Evolutionary conservation across 2,888 invertebrate genomes (phyloP).

Genomic region (Carcina quercana): DNA sequence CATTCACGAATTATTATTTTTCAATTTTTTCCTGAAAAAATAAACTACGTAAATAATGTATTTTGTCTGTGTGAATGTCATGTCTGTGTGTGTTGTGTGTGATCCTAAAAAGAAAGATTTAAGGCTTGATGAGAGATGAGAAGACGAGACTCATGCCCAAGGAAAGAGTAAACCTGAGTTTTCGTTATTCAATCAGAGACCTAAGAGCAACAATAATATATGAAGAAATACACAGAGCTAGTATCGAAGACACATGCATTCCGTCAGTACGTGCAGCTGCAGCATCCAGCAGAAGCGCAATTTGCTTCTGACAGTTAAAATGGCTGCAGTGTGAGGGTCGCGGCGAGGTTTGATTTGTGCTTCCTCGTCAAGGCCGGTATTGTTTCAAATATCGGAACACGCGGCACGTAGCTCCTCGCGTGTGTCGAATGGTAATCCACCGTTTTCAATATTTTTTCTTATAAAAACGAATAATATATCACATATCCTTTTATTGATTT

Average conservation of each 20-base stretch:
- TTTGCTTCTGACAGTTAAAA: constrained; percentile 15
- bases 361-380: constrained; percentile 54
- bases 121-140: no score
- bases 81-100: no score
- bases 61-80: no score
- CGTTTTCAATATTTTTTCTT: constrained; percentile 55
- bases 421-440: constrained; percentile 47
- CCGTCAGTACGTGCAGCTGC: neutral
- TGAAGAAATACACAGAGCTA: neutral
- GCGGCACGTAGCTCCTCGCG: constrained; percentile 51
- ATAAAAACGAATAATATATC: constrained; percentile 40
- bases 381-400: constrained; percentile 61
- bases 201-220: no score
- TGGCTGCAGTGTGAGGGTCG: constrained; percentile 12
- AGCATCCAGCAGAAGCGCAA: constrained; percentile 8
- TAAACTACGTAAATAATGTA: no score
- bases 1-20: no score
- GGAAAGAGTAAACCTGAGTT: no score
- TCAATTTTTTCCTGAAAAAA: no score
- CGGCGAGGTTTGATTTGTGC: constrained; percentile 52
- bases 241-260: neutral
- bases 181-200: no score
- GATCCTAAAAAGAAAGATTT: no score
- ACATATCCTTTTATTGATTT: constrained; percentile 31
- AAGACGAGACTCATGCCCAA: no score